Evolutionary conservation across 1,140 invertebrate species (phyloP).

Genomic region (Conopomorpha cramerella): DNA sequence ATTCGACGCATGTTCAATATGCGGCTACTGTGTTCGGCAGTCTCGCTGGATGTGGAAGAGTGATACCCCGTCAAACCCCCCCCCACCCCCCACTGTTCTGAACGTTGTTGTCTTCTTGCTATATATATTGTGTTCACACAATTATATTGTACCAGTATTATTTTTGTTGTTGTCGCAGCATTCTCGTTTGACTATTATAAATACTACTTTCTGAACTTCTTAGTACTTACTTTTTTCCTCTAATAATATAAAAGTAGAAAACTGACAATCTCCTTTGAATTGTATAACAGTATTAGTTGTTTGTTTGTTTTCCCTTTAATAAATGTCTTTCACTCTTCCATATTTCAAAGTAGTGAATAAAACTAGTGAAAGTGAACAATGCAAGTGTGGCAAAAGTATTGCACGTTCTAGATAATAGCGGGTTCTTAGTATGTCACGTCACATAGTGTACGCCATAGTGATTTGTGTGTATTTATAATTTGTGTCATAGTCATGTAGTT

Average conservation of each 20-base stretch:
- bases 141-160: no score
- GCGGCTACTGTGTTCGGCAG: neutral
- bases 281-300: no score
- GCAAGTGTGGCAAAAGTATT: slow-evolving; percentile 28
- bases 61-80: slow-evolving; percentile 18
- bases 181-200: no score
- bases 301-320: no score
- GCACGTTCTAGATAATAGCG: slow-evolving; percentile 43
- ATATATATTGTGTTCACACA: no score
- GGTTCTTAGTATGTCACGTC: slow-evolving; percentile 16
- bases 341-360: slow-evolving; percentile 36
- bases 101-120: no score
- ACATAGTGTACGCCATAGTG: slow-evolving; percentile 22
- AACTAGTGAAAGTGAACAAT: slow-evolving; percentile 19
- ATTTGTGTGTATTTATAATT: slow-evolving; percentile 36
- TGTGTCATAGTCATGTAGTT: slow-evolving; percentile 22
- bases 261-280: no score
- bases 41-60: slow-evolving; percentile 58
- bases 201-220: no score
- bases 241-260: slow-evolving; percentile 16
- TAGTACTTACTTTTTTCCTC: no score
- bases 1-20: no score
- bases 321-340: slow-evolving; percentile 56
- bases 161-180: no score
- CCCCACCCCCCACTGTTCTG: slow-evolving; percentile 1